Evolutionary conservation across 2,888 invertebrate genomes (phyloP), one percentile per base, ranked within the genome.

Genomic region (Tiphia femorata): DNA sequence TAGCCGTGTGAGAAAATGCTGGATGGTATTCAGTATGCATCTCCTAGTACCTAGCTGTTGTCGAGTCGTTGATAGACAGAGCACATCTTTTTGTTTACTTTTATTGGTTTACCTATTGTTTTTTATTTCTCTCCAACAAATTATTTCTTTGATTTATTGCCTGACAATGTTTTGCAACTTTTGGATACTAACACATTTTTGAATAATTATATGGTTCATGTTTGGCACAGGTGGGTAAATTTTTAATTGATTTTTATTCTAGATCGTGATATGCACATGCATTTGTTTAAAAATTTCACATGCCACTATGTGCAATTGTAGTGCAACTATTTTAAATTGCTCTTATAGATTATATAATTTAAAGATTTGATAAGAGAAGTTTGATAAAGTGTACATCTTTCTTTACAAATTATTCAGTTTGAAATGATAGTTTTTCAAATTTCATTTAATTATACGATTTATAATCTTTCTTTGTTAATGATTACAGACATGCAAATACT

Each of bases 1-100:
- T 62, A 66, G 65, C 57, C 60, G 61, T 66, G 70, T 70, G 72
- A 75, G 64, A 66, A 68, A 73, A 71, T 64, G 64, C 75, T 73
- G 72, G 68, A 73, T 70, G 64, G 70, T 69, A 72, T 74, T 77
- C 76, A 70, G 72, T 79, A 77, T 78, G 80, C 78, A 79, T 77
- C 72, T 81, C 73, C 75, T 78, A 73, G 74, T 73, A 79, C 73
- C 73, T 77, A 78, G 80, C 82, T 82, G 78, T 82, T 81, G 82
- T 81, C 81, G 82, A 82, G 82, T 82, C 82, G 82, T 81, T 82
- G 82, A 82, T 81, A 82, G 82, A 82, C 82, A 79, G 76, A 82
- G 81, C 81, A 77, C 75, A 81, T 73, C 73, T 72, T 66, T 74
- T 64, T 67, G 48, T 71, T 58, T 72, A 63, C 49, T 67, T 72